Evolutionary conservation across 2,113 vertebrate genomes (phyloP).

Genomic region (Ammodytes marinus): DNA sequence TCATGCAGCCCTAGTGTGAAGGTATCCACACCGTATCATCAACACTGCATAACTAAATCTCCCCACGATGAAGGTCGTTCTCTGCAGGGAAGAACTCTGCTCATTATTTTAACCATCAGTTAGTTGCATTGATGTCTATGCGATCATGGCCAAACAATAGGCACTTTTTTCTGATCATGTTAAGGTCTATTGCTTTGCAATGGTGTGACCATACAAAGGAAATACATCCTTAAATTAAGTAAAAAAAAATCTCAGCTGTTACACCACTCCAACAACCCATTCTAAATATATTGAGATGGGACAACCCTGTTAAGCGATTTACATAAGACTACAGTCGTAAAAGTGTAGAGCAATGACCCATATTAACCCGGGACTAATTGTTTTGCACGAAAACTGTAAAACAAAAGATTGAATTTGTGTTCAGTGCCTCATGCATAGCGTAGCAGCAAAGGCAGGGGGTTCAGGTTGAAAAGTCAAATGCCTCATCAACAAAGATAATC

Average conservation of each 20-base stretch:
- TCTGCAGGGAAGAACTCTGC: background rate
- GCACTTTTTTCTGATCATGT: too few relatives aligned
- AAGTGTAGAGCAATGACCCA: background rate
- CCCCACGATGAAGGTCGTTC: background rate
- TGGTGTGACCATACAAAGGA: background rate
- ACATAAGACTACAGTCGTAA: background rate
- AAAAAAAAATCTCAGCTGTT: background rate
- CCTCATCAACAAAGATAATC: conserved; percentile 6
- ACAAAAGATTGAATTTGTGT: background rate
- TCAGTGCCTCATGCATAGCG: background rate
- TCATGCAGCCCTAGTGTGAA: background rate
- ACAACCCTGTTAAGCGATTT: background rate
- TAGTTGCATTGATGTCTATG: background rate
- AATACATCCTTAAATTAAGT: background rate
- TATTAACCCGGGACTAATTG: conserved; percentile 8
- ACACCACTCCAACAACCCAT: background rate
- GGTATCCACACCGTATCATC: background rate
- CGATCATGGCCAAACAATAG: too few relatives aligned
- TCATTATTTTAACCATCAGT: background rate
- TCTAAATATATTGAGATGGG: background rate
- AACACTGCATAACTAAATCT: background rate
- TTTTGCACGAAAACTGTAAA: conserved; percentile 2
- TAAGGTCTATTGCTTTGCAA: too few relatives aligned
- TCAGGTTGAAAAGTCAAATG: conserved; percentile 12
- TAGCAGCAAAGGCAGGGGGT: background rate